Conservation (phyloP, 2,888 invertebrate genomes). For the Ctenicera cuprea region DNA sequence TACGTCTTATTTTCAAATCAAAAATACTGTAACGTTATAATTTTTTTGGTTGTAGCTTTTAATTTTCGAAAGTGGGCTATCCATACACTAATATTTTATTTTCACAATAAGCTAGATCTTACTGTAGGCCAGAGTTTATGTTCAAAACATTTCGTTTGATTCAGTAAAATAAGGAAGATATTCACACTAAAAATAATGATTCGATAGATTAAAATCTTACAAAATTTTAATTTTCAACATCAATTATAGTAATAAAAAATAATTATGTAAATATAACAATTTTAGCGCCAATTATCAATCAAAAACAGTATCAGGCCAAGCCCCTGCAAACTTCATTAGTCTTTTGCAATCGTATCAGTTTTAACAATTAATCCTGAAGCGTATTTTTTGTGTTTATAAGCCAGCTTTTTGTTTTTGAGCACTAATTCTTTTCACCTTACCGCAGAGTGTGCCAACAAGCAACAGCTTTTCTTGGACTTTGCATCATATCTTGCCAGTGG, state of each 20-base stretch:
- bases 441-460: slow-evolving; percentile 93
- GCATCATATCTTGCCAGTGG: slow-evolving; percentile 93
- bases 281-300: slow-evolving; percentile 3
- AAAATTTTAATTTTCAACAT: background rate
- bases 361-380: slow-evolving; percentile 16
- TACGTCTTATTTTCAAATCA: too few species aligned
- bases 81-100: too few species aligned
- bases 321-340: background rate
- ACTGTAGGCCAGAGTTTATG: too few species aligned
- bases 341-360: background rate
- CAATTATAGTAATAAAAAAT: background rate
- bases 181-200: too few species aligned
- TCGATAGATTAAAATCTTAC: too few species aligned
- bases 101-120: too few species aligned
- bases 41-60: too few species aligned
- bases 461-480: slow-evolving; percentile 89
- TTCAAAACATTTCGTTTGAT: too few species aligned
- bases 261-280: slow-evolving; percentile 6
- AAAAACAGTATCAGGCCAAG: background rate
- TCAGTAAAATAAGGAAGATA: too few species aligned
- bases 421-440: slow-evolving; percentile 69
- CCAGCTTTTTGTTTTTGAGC: slow-evolving; percentile 52
- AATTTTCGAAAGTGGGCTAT: too few species aligned
- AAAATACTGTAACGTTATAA: too few species aligned
- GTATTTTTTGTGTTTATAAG: slow-evolving; percentile 9